phyloP scores from a whole-genome alignment of 2,888 invertebrate species.

The Aquatica leii region DNA sequence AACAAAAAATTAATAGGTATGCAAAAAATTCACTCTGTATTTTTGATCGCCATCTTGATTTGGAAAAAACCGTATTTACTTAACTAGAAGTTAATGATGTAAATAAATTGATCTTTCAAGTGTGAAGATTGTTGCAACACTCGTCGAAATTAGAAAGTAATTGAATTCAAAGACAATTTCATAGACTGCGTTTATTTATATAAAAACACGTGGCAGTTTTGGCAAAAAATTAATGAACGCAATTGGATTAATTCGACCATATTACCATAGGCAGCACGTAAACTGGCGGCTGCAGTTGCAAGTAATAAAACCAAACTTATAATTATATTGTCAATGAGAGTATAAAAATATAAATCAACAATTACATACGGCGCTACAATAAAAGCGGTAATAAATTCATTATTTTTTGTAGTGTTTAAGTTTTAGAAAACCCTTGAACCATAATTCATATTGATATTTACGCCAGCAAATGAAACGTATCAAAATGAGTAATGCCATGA shows the following conservation, averaged over 20 bases:
- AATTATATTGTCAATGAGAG: background rate
- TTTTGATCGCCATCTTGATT: too few relatives aligned
- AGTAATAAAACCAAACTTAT: background rate
- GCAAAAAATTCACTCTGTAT: too few relatives aligned
- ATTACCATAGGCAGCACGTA: background rate
- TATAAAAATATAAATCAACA: background rate
- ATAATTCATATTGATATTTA: constrained; percentile 10
- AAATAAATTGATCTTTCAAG: too few relatives aligned
- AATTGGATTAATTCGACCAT: background rate
- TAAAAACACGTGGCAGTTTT: too few relatives aligned
- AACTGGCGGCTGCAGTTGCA: constrained; percentile 1
- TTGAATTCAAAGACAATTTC: too few relatives aligned
- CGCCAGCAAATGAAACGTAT: constrained; percentile 10
- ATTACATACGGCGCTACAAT: background rate
- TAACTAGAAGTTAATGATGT: too few relatives aligned
- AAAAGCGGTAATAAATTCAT: constrained; percentile 9
- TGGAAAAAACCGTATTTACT: too few relatives aligned
- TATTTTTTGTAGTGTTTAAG: constrained; percentile 3
- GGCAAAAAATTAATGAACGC: background rate
- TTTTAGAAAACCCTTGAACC: constrained; percentile 13
- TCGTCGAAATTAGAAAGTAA: too few relatives aligned
- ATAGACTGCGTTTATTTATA: too few relatives aligned
- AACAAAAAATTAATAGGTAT: too few relatives aligned
- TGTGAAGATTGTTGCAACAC: too few relatives aligned
- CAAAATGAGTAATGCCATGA: constrained; percentile 10